phyloP scores from a whole-genome alignment of 2,888 invertebrate genomes.

The Protula sp. region DNA sequence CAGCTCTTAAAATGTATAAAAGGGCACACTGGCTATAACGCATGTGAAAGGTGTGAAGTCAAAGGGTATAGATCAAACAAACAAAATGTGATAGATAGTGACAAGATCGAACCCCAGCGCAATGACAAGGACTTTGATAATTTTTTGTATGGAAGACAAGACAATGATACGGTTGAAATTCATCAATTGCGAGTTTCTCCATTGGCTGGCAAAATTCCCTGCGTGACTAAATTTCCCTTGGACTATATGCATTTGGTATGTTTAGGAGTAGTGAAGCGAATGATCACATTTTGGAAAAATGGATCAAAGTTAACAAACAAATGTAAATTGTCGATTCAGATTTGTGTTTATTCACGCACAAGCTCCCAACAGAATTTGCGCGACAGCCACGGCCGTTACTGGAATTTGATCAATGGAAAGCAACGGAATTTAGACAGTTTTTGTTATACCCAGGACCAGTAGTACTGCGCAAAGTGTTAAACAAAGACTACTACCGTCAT shows the following conservation, averaged over 20 bases:
- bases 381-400: constrained; percentile 25
- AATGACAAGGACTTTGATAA: constrained; percentile 17
- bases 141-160: constrained; percentile 19
- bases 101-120: constrained; percentile 12
- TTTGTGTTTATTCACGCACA: constrained; percentile 8
- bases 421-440: constrained; percentile 32
- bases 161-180: constrained; percentile 6
- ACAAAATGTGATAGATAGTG: neutral
- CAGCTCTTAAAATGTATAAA: constrained; percentile 6
- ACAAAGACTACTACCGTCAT: constrained; percentile 21
- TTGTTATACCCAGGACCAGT: constrained; percentile 31
- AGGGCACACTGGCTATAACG: neutral
- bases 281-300: constrained; percentile 24
- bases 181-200: constrained; percentile 28
- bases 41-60: constrained; percentile 7
- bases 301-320: constrained; percentile 22
- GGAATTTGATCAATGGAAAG: constrained; percentile 34
- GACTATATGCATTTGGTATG: constrained; percentile 44
- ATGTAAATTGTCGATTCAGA: constrained; percentile 5
- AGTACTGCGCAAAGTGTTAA: constrained; percentile 20
- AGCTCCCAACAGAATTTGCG: constrained; percentile 28
- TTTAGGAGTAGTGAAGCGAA: constrained; percentile 30
- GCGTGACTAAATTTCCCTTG: constrained; percentile 30
- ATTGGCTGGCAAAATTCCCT: constrained; percentile 20
- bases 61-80: neutral